These are phyloP conservation scores for Artibeus jamaicensis DNA, from an alignment of 2,797 vertebrate genomes.

Conservation along the genomic window DNA sequence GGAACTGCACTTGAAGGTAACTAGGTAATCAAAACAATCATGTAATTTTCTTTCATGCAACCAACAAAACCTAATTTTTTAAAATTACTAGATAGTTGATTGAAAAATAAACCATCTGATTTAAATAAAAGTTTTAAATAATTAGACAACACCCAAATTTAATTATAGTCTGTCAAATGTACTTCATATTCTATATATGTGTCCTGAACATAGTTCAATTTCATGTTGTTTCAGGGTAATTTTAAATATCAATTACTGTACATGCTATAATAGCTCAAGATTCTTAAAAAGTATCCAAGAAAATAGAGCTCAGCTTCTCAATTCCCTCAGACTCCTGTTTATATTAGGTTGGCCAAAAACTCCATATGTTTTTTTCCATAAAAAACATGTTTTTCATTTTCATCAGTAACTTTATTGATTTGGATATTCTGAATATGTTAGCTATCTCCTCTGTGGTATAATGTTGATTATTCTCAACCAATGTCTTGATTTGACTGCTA, in stretches of 20 bases:
- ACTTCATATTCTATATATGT: conserved; percentile 16
- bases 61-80: not conserved
- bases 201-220: not conserved
- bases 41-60: not conserved
- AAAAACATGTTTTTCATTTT: not conserved
- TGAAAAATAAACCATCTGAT: conserved; percentile 32
- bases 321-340: not conserved
- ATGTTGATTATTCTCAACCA: not conserved
- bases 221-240: not conserved
- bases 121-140: conserved; percentile 46
- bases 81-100: conserved; percentile 4
- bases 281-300: conserved; percentile 2
- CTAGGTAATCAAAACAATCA: not conserved
- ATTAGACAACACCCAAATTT: not conserved
- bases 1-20: conserved; percentile 9
- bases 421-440: not conserved
- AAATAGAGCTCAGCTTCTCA: not conserved
- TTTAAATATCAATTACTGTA: conserved; percentile 7
- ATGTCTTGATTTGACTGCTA: not conserved
- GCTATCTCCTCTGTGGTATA: not conserved
- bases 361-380: not conserved
- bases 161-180: not conserved
- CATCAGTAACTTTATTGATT: not conserved
- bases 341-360: not conserved
- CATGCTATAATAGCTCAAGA: not conserved